A percentile compares a stretch with the other conserved stretches of the same genome.
Evolutionary conservation across 2,113 vertebrate species (phyloP).

Genomic region (Rhinopomastus cyanomelas): DNA sequence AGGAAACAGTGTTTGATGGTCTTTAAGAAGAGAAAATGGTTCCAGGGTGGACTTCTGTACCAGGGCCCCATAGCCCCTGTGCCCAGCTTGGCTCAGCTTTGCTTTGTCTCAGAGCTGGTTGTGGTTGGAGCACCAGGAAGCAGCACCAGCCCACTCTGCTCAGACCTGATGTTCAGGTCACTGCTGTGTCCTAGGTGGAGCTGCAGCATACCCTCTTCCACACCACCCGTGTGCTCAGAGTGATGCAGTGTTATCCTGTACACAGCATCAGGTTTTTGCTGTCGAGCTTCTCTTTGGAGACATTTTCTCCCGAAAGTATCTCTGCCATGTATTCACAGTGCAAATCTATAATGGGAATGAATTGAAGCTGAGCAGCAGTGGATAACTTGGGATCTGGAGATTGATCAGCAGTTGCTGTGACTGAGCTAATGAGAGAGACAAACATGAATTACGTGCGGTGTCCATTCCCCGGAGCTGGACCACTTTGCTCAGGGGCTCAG

Average conservation of each 20-base stretch:
- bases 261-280: neutral
- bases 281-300: neutral
- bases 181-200: neutral
- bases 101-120: neutral
- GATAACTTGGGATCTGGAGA: neutral
- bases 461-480: neutral
- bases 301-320: neutral
- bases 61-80: neutral
- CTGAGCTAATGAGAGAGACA: neutral
- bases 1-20: neutral
- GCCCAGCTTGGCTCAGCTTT: neutral
- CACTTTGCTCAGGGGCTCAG: neutral
- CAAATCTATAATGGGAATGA: neutral
- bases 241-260: neutral
- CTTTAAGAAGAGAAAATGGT: neutral
- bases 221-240: neutral
- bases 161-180: neutral
- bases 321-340: neutral
- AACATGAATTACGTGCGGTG: neutral
- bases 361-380: neutral
- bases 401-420: neutral
- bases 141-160: neutral
- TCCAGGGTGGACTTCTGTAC: neutral
- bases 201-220: neutral
- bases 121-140: neutral